These are phyloP conservation scores for Sinopyrophorus schimmeli DNA, from an alignment of 2,888 invertebrate species.

Conservation along the genomic window DNA sequence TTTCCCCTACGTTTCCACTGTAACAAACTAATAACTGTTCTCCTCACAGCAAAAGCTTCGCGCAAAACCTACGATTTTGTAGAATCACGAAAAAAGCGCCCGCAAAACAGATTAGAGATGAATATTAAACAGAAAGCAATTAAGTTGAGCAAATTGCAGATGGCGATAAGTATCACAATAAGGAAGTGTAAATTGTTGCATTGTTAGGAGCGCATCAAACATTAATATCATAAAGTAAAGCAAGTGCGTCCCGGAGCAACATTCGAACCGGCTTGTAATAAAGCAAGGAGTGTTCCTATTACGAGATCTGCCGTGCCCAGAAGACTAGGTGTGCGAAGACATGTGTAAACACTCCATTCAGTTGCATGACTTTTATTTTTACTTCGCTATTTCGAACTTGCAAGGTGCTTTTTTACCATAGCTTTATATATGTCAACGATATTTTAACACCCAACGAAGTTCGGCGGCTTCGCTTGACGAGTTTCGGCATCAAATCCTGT, in stretches of 20 bases:
- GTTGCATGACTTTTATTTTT: conserved; percentile 30
- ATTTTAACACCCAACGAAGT: conserved; percentile 7
- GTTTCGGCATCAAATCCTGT: no score
- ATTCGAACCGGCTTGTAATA: conserved; percentile 28
- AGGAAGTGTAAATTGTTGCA: conserved; percentile 21
- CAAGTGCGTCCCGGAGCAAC: conserved; percentile 27
- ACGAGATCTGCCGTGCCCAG: conserved; percentile 32
- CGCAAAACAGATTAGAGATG: no score
- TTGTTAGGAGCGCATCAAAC: conserved; percentile 21
- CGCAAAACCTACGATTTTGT: no score
- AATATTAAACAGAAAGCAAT: no score
- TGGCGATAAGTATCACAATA: conserved; percentile 15
- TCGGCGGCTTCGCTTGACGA: no score
- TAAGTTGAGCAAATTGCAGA: conserved; percentile 1
- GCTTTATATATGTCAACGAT: conserved; percentile 18
- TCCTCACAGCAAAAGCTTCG: no score
- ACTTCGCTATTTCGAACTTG: conserved; percentile 19
- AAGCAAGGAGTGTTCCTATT: conserved; percentile 34
- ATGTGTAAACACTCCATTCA: conserved; percentile 35
- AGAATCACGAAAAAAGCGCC: no score
- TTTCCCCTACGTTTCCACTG: no score
- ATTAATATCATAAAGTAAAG: conserved; percentile 23
- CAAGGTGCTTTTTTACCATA: conserved; percentile 22
- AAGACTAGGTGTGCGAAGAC: conserved; percentile 34
- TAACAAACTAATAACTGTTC: no score